Conservation (phyloP, 1,140 invertebrate species). For the Apis florea region DNA sequence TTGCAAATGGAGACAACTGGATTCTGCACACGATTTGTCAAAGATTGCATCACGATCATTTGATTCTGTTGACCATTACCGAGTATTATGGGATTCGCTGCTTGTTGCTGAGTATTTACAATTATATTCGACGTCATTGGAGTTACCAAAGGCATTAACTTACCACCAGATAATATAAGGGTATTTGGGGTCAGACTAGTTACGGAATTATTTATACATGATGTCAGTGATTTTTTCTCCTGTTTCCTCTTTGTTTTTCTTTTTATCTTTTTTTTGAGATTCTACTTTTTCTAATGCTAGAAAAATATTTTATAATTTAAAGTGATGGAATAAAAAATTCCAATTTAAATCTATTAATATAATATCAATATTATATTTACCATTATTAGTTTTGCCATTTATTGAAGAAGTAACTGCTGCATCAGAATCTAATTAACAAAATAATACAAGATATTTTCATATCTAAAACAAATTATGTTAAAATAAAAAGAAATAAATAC, state of each 20-base stretch:
- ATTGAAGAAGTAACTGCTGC: background rate
- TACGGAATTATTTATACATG: slow-evolving; percentile 64
- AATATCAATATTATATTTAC: slow-evolving; percentile 26
- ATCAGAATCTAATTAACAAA: slow-evolving; percentile 47
- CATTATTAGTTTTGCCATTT: slow-evolving; percentile 42
- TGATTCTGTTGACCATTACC: slow-evolving; percentile 76
- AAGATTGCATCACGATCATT: slow-evolving; percentile 78
- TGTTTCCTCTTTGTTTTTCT: slow-evolving; percentile 65
- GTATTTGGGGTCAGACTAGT: slow-evolving; percentile 73
- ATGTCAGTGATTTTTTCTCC: slow-evolving; percentile 52
- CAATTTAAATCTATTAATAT: background rate
- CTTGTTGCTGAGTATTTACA: slow-evolving; percentile 72
- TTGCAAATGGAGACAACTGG: slow-evolving; percentile 73
- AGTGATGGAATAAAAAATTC: background rate
- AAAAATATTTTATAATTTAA: background rate
- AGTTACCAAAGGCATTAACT: slow-evolving; percentile 77
- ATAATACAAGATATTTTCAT: background rate
- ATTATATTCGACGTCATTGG: slow-evolving; percentile 77
- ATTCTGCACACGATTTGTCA: slow-evolving; percentile 72
- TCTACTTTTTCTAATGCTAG: slow-evolving; percentile 59
- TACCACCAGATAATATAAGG: slow-evolving; percentile 74
- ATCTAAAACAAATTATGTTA: too few species aligned
- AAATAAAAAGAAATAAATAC: slow-evolving; percentile 6
- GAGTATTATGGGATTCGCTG: slow-evolving; percentile 75
- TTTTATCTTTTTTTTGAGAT: slow-evolving; percentile 64